phyloP scores from a whole-genome alignment of 35 echinoderm and acorn worm genomes.

The Ophioderma brevispina region DNA sequence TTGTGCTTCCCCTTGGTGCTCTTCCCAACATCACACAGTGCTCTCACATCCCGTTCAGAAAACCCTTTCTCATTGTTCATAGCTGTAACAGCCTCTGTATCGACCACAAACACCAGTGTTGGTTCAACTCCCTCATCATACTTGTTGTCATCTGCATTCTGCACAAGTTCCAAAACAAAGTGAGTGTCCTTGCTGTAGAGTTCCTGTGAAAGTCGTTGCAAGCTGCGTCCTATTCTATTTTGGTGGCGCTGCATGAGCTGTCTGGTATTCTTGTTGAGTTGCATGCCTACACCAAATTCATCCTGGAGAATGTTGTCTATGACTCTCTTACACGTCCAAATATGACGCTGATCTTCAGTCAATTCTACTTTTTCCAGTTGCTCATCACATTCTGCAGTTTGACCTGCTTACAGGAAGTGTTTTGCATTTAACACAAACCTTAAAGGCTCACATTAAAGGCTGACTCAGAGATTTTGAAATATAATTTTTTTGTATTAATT shows the following conservation, averaged over 20 bases:
- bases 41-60: conserved; percentile 31
- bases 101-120: conserved; percentile 36
- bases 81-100: conserved; percentile 17
- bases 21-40: conserved; percentile 67
- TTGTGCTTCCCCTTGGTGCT: conserved; percentile 74
- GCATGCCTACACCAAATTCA: conserved; percentile 53
- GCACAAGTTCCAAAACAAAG: conserved; percentile 58
- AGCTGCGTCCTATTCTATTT: conserved; percentile 33
- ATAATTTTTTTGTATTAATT: too few relatives aligned
- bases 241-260: conserved; percentile 19
- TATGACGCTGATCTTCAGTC: not conserved
- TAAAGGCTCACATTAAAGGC: too few relatives aligned
- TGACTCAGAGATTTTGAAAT: too few relatives aligned
- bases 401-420: too few relatives aligned
- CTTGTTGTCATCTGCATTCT: conserved; percentile 62
- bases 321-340: conserved; percentile 18
- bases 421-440: too few relatives aligned
- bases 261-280: conserved; percentile 20
- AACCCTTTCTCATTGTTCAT: conserved; percentile 63
- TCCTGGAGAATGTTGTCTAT: conserved; percentile 27
- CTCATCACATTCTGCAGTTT: not conserved
- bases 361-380: not conserved
- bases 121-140: conserved; percentile 20
- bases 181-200: conserved; percentile 70
- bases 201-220: conserved; percentile 40